A percentile compares a stretch with the other conserved stretches of the same genome.
Conservation (phyloP, 2,888 invertebrate genomes). For the Glyphotaelius pellucidus region DNA sequence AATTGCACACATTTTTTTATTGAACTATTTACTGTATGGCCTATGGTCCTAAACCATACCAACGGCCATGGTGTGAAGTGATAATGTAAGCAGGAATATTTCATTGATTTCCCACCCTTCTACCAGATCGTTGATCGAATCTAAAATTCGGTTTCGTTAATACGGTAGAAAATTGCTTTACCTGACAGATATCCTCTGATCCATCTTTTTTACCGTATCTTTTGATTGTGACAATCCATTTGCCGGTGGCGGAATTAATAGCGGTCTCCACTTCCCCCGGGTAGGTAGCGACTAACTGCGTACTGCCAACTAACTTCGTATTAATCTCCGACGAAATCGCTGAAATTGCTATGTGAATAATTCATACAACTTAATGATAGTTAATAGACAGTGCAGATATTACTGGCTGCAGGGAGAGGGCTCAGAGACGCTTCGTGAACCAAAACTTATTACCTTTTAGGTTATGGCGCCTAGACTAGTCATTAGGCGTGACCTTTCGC, state of each 20-base stretch:
- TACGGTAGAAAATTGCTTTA: background rate
- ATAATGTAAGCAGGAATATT: background rate
- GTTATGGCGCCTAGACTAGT: background rate
- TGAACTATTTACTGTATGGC: too few species aligned
- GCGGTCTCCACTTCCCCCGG: constrained; percentile 11
- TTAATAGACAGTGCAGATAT: constrained; percentile 46
- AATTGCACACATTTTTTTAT: too few species aligned
- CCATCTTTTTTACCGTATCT: background rate
- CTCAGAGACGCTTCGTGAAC: background rate
- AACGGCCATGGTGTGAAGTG: too few species aligned
- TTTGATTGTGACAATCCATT: background rate
- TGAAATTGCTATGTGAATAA: constrained; percentile 27
- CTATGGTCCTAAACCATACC: too few species aligned
- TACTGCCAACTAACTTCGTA: background rate
- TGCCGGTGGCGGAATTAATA: background rate
- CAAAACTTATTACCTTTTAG: constrained; percentile 26
- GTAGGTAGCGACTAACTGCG: background rate
- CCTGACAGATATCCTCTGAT: background rate
- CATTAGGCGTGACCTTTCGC: constrained; percentile 24
- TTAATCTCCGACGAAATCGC: constrained; percentile 20
- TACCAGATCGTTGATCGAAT: background rate
- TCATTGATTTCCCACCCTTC: background rate
- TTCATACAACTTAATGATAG: constrained; percentile 34
- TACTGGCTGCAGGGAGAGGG: constrained; percentile 21
- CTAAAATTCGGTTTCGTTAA: background rate